phyloP scores from a whole-genome alignment of 2,888 invertebrate species.

The Platynereis dumerilii region DNA sequence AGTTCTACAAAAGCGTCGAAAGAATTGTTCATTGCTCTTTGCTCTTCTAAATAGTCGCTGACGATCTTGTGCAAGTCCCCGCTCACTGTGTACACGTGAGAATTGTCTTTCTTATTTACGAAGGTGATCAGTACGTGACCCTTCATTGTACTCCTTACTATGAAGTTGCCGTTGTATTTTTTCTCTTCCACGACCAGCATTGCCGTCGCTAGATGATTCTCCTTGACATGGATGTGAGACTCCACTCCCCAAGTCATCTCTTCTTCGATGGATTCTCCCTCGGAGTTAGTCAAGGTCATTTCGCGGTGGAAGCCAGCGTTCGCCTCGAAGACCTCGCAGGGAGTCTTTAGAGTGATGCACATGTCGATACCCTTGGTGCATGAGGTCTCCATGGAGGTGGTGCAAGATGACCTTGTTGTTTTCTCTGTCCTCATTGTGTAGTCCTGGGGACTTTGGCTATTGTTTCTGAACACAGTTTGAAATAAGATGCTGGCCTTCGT shows the following conservation, averaged over 20 bases:
- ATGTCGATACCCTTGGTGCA: conserved; percentile 58
- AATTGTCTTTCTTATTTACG: conserved; percentile 36
- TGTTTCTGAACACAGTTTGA: conserved; percentile 43
- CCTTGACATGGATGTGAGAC: conserved; percentile 47
- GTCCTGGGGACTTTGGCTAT: conserved; percentile 38
- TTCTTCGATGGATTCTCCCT: conserved; percentile 58
- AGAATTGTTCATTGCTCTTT: conserved; percentile 20
- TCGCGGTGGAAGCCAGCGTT: conserved; percentile 62
- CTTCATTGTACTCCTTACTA: conserved; percentile 42
- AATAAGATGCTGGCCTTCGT: conserved; percentile 35
- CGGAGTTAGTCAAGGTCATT: conserved; percentile 56
- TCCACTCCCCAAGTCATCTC: conserved; percentile 61
- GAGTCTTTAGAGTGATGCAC: conserved; percentile 58
- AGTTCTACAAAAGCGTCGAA: conserved; percentile 24
- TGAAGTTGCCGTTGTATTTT: conserved; percentile 49
- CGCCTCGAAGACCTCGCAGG: conserved; percentile 61
- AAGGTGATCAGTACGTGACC: conserved; percentile 39
- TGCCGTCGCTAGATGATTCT: conserved; percentile 55
- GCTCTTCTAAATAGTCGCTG: conserved; percentile 9
- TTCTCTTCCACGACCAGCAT: conserved; percentile 59
- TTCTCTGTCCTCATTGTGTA: conserved; percentile 44
- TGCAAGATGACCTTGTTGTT: conserved; percentile 37
- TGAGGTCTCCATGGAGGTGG: conserved; percentile 35
- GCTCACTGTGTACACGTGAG: conserved; percentile 35
- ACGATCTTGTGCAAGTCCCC: conserved; percentile 34